These are phyloP conservation scores for Lordiphosa clarofinis DNA, from an alignment of 1,140 invertebrate species.

Conservation along the genomic window DNA sequence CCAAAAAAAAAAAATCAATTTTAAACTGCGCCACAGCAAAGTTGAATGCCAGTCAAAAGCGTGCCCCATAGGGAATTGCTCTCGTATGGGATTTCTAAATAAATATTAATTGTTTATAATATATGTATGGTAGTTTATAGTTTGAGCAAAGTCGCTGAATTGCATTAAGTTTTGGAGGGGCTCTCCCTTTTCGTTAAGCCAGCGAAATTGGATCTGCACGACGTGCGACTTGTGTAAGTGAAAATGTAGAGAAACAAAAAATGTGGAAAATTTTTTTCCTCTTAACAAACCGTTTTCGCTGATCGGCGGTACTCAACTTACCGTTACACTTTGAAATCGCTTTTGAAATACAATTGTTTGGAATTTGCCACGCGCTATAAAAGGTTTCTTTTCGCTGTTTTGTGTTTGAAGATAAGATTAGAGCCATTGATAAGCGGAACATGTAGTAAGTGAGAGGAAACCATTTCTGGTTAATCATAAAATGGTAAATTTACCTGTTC, in stretches of 20 bases:
- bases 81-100: constrained; percentile 59
- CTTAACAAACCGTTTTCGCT: constrained; percentile 44
- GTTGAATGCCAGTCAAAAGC: constrained; percentile 65
- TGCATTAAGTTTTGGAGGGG: constrained; percentile 68
- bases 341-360: constrained; percentile 19
- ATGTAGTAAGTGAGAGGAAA: constrained; percentile 3
- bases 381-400: too few relatives aligned
- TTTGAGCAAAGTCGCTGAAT: constrained; percentile 51
- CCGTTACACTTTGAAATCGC: constrained; percentile 44
- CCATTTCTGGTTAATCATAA: constrained; percentile 7
- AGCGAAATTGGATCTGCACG: constrained; percentile 52
- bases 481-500: constrained; percentile 14
- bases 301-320: constrained; percentile 41
- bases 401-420: constrained; percentile 9
- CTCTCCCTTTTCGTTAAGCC: constrained; percentile 52
- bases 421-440: constrained; percentile 12
- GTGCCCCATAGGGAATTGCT: constrained; percentile 28
- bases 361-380: constrained; percentile 21
- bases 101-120: constrained; percentile 75
- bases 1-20: constrained; percentile 22
- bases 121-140: constrained; percentile 30
- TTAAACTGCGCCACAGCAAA: constrained; percentile 54
- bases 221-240: constrained; percentile 47
- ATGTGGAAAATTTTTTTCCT: constrained; percentile 36
- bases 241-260: too few relatives aligned